Conservation (phyloP, 1,140 invertebrate species). For the Ruditapes philippinarum region DNA sequence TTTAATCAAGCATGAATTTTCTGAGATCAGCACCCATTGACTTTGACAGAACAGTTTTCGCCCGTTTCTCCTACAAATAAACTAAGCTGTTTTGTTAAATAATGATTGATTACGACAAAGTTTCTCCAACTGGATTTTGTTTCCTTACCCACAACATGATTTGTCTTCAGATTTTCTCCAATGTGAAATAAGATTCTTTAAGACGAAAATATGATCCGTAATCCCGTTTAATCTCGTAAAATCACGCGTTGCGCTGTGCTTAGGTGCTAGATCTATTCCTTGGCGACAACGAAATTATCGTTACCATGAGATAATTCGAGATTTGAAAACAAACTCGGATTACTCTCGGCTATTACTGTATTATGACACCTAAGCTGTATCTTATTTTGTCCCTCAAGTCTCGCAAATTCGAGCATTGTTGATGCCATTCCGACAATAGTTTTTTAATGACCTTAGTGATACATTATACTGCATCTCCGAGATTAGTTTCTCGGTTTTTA, state of each 20-base stretch:
- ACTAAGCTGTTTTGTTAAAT: conserved; percentile 39
- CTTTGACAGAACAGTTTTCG: neutral
- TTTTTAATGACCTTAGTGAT: neutral
- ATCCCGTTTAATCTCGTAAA: conserved; percentile 65
- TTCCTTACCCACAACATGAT: neutral
- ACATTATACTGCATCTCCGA: neutral
- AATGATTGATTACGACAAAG: conserved; percentile 47
- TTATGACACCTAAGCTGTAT: conserved; percentile 65
- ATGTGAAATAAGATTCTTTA: conserved; percentile 53
- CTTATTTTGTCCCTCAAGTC: conserved; percentile 12
- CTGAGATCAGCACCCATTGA: neutral
- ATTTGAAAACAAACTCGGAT: conserved; percentile 65
- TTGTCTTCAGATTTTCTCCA: conserved; percentile 27
- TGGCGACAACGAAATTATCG: conserved; percentile 55
- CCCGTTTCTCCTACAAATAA: neutral
- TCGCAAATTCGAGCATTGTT: conserved; percentile 12
- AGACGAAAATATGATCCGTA: conserved; percentile 59
- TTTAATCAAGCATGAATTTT: neutral
- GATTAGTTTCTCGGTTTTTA: no score
- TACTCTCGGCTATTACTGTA: conserved; percentile 62
- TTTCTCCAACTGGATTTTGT: conserved; percentile 11
- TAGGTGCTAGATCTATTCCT: conserved; percentile 48
- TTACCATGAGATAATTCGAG: conserved; percentile 65
- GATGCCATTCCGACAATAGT: conserved; percentile 13
- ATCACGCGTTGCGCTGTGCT: conserved; percentile 49